Conservation (phyloP, 92 coral and sea anemone genomes). For the Parazoanthus swiftii region DNA sequence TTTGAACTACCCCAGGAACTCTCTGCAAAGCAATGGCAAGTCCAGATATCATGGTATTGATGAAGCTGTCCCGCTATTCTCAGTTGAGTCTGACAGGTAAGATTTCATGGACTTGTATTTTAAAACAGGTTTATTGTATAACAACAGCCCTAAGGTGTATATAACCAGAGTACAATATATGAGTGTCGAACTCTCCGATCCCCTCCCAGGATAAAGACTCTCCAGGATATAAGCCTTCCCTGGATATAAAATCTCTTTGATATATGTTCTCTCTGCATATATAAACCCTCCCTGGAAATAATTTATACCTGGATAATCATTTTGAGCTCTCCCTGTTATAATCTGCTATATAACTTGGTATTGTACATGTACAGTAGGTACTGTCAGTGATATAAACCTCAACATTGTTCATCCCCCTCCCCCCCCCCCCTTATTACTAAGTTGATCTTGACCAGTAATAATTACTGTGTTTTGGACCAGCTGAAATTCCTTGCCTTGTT, state of each 20-base stretch:
- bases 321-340: no score
- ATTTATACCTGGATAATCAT: no score
- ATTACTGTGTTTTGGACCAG: not conserved
- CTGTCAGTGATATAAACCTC: no score
- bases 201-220: no score
- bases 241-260: no score
- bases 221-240: no score
- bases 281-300: no score
- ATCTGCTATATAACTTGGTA: not conserved
- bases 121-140: not conserved
- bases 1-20: constrained; percentile 4
- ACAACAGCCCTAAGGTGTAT: not conserved
- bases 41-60: constrained; percentile 31
- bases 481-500: not conserved
- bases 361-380: no score
- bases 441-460: not conserved
- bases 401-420: not conserved
- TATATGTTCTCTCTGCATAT: no score
- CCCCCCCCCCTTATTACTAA: not conserved
- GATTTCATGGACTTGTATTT: not conserved
- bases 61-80: constrained; percentile 60
- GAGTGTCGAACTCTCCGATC: no score
- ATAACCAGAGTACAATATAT: no score
- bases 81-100: constrained; percentile 80
- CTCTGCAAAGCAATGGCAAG: constrained; percentile 32